phyloP scores from a whole-genome alignment of 2,888 invertebrate species.

The Pterobdella sp. region DNA sequence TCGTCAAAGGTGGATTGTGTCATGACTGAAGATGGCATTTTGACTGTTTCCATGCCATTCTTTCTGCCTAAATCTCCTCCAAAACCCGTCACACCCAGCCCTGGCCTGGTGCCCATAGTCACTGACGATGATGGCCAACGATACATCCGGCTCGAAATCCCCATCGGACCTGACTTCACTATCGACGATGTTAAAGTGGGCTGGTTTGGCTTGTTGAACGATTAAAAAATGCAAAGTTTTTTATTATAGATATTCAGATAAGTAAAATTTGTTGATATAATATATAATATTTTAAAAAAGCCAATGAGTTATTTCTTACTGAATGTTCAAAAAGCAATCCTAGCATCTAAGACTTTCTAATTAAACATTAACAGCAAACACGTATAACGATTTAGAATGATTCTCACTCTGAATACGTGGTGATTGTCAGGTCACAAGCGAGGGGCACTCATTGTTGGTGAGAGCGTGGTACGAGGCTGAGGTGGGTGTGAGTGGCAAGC shows the following conservation, averaged over 20 bases:
- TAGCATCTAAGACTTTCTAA: too few relatives aligned
- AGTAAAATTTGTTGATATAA: too few relatives aligned
- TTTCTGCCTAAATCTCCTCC: constrained; percentile 29
- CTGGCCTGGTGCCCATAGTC: constrained; percentile 35
- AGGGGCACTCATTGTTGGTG: constrained; percentile 32
- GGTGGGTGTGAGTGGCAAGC: constrained; percentile 33
- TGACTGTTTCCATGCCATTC: constrained; percentile 37
- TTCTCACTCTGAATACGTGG: too few relatives aligned
- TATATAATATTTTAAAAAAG: too few relatives aligned
- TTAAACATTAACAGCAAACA: too few relatives aligned
- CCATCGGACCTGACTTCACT: constrained; percentile 35
- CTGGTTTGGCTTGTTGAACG: too few relatives aligned
- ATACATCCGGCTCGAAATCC: constrained; percentile 33
- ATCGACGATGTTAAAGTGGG: constrained; percentile 34
- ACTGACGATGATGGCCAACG: constrained; percentile 35
- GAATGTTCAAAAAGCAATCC: too few relatives aligned
- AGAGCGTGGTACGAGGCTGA: constrained; percentile 35
- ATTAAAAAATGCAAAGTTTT: too few relatives aligned
- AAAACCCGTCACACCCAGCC: constrained; percentile 32
- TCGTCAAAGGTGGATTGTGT: constrained; percentile 33
- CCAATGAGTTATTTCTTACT: too few relatives aligned
- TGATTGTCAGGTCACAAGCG: constrained; percentile 30
- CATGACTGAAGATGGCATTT: constrained; percentile 32
- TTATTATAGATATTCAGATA: too few relatives aligned
- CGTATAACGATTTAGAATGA: too few relatives aligned